These are phyloP conservation scores for Adineta ricciae DNA, from an alignment of 2,888 invertebrate genomes.

Conservation along the genomic window DNA sequence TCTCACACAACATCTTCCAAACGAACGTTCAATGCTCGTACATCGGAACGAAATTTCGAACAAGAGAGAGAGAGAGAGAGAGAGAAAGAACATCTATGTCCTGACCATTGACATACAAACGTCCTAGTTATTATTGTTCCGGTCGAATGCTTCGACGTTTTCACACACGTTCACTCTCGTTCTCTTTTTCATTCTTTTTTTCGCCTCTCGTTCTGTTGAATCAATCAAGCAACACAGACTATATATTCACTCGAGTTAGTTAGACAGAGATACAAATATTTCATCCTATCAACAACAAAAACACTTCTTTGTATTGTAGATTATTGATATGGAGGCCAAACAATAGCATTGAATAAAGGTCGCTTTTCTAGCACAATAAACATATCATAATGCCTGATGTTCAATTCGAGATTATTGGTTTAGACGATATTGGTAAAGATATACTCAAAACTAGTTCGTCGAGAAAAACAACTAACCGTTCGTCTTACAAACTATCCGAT, in stretches of 20 bases:
- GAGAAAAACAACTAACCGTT: neutral
- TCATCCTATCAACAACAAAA: neutral
- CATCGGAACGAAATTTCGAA: neutral
- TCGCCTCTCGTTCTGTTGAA: neutral
- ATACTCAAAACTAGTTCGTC: neutral
- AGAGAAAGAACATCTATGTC: neutral
- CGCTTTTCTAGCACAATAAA: neutral
- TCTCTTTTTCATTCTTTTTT: neutral
- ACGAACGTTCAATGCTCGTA: neutral
- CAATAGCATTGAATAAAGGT: neutral
- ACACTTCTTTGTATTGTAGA: neutral
- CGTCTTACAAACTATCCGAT: neutral
- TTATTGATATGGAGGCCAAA: neutral
- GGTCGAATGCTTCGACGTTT: neutral
- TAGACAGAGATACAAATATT: neutral
- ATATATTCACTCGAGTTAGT: neutral
- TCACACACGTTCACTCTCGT: neutral
- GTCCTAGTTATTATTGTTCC: neutral
- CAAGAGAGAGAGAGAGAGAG: neutral
- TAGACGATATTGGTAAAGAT: constrained; percentile 14
- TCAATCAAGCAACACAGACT: neutral
- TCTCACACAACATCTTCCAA: neutral
- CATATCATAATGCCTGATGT: neutral
- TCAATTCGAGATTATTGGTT: neutral
- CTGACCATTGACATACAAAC: neutral